These are phyloP conservation scores for Labeo catla DNA, from an alignment of 2,113 vertebrate species.

Conservation along the genomic window DNA sequence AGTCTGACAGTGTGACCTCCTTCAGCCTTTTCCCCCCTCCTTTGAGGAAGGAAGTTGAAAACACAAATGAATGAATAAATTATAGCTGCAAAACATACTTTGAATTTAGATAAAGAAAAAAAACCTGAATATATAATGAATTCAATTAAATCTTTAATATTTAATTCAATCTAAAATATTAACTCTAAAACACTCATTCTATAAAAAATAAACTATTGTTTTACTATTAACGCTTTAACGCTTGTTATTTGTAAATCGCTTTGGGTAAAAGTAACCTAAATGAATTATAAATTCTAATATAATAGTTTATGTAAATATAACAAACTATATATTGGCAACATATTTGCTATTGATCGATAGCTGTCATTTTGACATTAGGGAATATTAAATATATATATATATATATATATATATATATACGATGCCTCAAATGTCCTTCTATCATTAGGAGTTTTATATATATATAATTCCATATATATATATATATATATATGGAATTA, in stretches of 20 bases:
- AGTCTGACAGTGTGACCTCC: slow-evolving; percentile 21
- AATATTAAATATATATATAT: too few species aligned
- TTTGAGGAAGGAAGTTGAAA: not conserved
- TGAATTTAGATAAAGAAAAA: not conserved
- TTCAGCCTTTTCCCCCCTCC: not conserved
- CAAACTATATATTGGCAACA: not conserved
- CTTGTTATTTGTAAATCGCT: not conserved
- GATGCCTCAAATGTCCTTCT: not conserved
- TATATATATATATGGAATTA: not conserved
- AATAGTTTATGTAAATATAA: not conserved
- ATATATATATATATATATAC: too few species aligned
- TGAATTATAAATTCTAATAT: not conserved
- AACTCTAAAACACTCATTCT: not conserved
- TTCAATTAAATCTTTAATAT: too few species aligned
- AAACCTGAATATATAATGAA: not conserved
- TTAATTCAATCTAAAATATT: not conserved
- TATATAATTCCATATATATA: too few species aligned
- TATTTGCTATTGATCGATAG: not conserved
- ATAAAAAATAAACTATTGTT: not conserved
- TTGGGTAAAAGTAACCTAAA: not conserved
- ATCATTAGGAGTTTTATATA: not conserved
- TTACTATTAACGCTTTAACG: not conserved
- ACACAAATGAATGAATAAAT: slow-evolving; percentile 29
- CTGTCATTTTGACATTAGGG: not conserved
- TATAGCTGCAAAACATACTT: slow-evolving; percentile 14